Evolutionary conservation across 2,113 vertebrate genomes (phyloP).

Genomic region (Notarius quadriscutis): DNA sequence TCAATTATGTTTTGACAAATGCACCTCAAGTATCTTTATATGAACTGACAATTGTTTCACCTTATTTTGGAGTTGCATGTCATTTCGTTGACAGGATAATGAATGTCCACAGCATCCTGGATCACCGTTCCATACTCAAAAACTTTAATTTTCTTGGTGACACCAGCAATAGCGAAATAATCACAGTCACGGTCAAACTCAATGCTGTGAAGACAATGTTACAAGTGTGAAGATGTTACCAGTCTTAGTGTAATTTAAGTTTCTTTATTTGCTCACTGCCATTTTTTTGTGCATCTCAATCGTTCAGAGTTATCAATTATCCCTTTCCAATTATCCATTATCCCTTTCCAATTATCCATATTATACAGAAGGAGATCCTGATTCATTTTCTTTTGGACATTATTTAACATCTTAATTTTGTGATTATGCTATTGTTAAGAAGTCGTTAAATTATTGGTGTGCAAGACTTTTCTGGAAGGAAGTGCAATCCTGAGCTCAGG

Average conservation of each 20-base stretch:
- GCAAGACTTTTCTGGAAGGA: not conserved
- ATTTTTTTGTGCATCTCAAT: not conserved
- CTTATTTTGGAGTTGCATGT: slow-evolving; percentile 99
- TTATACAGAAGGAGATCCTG: not conserved
- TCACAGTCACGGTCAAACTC: slow-evolving; percentile 99
- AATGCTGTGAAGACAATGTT: slow-evolving; percentile 76
- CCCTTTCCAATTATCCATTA: not conserved
- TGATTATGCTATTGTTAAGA: not conserved
- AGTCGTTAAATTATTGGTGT: not conserved
- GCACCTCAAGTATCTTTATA: not conserved
- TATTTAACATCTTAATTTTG: not conserved
- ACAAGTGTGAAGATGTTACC: slow-evolving; percentile 4
- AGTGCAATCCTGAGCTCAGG: not conserved
- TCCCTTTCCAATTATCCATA: not conserved
- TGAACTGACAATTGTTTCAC: slow-evolving; percentile 63
- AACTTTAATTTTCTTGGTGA: slow-evolving; percentile 99
- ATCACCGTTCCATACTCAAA: slow-evolving; percentile 99
- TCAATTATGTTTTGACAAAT: not conserved
- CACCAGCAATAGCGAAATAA: slow-evolving; percentile 98
- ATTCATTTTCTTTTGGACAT: not conserved
- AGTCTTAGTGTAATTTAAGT: not conserved
- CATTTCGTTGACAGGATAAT: slow-evolving; percentile 99
- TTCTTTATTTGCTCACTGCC: not conserved
- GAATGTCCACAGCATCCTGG: slow-evolving; percentile 98
- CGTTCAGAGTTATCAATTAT: not conserved